These are phyloP conservation scores for Thamnophis elegans DNA, from an alignment of 2,797 vertebrate genomes.

Conservation along the genomic window DNA sequence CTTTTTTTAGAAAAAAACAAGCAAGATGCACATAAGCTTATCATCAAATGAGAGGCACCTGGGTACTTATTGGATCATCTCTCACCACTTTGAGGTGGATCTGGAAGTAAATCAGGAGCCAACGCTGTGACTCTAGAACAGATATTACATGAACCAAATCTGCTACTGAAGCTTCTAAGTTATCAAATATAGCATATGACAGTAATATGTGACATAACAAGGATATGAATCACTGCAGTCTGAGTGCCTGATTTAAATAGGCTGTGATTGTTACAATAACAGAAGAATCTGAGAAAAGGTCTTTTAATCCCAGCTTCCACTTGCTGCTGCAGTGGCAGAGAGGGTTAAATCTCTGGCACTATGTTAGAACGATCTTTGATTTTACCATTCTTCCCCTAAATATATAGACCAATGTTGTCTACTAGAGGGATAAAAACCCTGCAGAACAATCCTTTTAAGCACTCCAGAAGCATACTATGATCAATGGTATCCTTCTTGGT, in stretches of 20 bases:
- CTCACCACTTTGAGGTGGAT: neutral
- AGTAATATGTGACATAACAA: neutral
- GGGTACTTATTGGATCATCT: neutral
- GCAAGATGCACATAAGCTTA: neutral
- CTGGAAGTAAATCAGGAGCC: neutral
- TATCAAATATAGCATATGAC: neutral
- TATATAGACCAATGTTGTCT: neutral
- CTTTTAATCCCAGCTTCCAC: neutral
- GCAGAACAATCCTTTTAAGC: neutral
- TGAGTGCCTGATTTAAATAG: neutral
- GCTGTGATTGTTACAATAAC: neutral
- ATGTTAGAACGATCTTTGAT: neutral
- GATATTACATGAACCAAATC: neutral
- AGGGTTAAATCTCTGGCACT: neutral
- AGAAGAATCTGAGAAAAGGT: neutral
- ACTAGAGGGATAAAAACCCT: neutral
- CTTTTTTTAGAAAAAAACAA: neutral
- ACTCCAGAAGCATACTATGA: neutral
- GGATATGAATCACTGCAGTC: neutral
- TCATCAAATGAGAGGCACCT: neutral
- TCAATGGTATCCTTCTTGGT: neutral
- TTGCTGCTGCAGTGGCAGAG: neutral
- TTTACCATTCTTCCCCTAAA: neutral
- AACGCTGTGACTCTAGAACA: neutral
- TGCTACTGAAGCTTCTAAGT: neutral